Conservation (phyloP, 1,140 invertebrate species). For the Psilanteris sp. region DNA sequence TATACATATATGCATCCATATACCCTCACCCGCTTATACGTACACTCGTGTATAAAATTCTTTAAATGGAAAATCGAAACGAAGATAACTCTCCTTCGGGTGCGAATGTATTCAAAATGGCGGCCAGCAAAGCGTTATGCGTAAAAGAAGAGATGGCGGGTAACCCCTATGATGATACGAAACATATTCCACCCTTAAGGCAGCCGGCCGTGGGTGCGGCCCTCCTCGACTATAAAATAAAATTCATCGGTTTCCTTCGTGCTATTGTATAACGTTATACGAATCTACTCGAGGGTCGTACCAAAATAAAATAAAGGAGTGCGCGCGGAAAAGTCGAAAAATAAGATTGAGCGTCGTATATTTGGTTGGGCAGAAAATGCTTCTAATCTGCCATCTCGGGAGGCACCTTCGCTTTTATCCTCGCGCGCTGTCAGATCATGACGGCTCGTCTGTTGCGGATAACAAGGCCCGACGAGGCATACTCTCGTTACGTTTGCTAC, state of each 20-base stretch:
- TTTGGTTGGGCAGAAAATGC: constrained; percentile 26
- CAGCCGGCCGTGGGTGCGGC: constrained; percentile 61
- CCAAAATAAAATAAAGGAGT: constrained; percentile 40
- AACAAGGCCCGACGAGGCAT: constrained; percentile 61
- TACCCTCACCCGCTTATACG: too few relatives aligned
- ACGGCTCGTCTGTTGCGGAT: constrained; percentile 67
- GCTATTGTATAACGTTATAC: constrained; percentile 61
- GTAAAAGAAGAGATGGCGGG: constrained; percentile 73
- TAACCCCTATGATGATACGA: constrained; percentile 79
- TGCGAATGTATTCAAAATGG: constrained; percentile 81
- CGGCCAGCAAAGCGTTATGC: constrained; percentile 73
- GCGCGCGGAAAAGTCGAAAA: constrained; percentile 8
- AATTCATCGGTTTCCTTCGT: constrained; percentile 77
- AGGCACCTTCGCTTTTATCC: constrained; percentile 45
- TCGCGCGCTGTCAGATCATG: constrained; percentile 42
- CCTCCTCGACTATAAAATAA: constrained; percentile 77
- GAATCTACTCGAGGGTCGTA: constrained; percentile 62
- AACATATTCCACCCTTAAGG: constrained; percentile 80
- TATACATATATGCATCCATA: constrained; percentile 3
- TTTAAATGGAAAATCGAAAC: constrained; percentile 81
- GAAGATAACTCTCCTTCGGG: constrained; percentile 79
- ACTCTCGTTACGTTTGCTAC: constrained; percentile 50
- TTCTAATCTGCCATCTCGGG: constrained; percentile 41
- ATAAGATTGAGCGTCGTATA: constrained; percentile 7
- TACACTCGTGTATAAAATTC: constrained; percentile 77